Evolutionary conservation across 2,888 invertebrate species (phyloP), one percentile per base, ranked within the genome.

Genomic region (Chymomyza fuscimana): DNA sequence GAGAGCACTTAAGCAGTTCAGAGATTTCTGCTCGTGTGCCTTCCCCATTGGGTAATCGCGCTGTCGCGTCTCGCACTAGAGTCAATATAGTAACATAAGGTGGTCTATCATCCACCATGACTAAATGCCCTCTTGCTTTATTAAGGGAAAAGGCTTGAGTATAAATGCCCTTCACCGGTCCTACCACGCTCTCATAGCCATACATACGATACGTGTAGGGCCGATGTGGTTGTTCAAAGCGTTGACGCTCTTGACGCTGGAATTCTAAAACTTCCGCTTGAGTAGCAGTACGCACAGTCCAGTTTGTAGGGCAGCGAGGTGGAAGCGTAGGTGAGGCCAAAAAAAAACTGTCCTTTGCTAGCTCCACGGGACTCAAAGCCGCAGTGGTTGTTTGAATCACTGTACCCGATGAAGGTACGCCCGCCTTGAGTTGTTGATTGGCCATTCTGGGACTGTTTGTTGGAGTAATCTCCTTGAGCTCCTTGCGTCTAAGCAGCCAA

Each of bases 11-110:
- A 65, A 98, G 93, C 73, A 98, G 92, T 84, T 97, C 97, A 86
- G 98, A 96, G 67, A 98, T 97, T 88, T 98, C 98, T 1, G 96
- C 95, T 1, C 98, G 92, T 0, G 98, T 97, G 15, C 91, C 98
- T 92, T 98, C 97, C 0, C 98, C 98, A 91, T 98, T 98, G 0
- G 98, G 98, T 80, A 98, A 93, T 22, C 98, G 93, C 0, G 98
- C 98, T 0, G 97, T 96, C 0, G 98, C 97, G 93, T 98, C 98
- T 50, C 98, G 93, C n/a, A 98, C 97, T 58, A 98, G 92, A 5
- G 98, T 96, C 40, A 97, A 92, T 84, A 98, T 97, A 50, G 97
- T 97, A 25, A 98, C 98, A 91, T 96, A 97, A 58, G 97, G 96
- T 36, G 98, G 98, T 46, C 98, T 93, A 87, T 96, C 95, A 0